These are phyloP conservation scores for Siphlonurus alternatus DNA, from an alignment of 2,888 invertebrate species.

Conservation along the genomic window DNA sequence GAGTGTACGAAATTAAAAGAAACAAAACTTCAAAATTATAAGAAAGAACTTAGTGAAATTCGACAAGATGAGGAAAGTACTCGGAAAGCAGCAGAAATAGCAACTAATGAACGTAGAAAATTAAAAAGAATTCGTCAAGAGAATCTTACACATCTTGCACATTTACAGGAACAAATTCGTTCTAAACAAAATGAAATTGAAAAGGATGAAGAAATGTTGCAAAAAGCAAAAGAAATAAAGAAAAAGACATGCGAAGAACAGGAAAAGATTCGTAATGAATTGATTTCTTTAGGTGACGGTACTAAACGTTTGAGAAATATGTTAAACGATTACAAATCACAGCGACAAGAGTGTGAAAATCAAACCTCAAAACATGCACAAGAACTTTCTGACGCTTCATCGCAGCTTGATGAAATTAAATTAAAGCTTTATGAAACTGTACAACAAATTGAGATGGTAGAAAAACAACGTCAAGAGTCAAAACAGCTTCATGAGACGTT, in stretches of 20 bases:
- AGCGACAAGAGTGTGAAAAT: background rate
- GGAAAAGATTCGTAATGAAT: background rate
- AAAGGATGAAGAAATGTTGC: background rate
- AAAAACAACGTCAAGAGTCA: background rate
- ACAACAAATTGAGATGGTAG: background rate
- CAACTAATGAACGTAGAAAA: background rate
- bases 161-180: background rate
- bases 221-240: background rate
- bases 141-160: background rate
- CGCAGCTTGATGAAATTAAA: background rate
- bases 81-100: background rate
- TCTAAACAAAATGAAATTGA: background rate
- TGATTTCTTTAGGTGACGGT: background rate
- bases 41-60: background rate
- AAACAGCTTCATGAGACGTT: background rate
- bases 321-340: background rate
- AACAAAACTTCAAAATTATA: background rate
- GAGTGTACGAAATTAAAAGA: background rate
- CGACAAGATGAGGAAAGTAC: background rate
- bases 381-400: background rate
- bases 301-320: background rate
- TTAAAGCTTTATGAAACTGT: background rate
- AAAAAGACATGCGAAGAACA: background rate
- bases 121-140: background rate
- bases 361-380: background rate